Percentiles rank a stretch among this genome's conserved stretches.
phyloP scores from a whole-genome alignment of 2,888 invertebrate genomes.

The Portevinia maculata region DNA sequence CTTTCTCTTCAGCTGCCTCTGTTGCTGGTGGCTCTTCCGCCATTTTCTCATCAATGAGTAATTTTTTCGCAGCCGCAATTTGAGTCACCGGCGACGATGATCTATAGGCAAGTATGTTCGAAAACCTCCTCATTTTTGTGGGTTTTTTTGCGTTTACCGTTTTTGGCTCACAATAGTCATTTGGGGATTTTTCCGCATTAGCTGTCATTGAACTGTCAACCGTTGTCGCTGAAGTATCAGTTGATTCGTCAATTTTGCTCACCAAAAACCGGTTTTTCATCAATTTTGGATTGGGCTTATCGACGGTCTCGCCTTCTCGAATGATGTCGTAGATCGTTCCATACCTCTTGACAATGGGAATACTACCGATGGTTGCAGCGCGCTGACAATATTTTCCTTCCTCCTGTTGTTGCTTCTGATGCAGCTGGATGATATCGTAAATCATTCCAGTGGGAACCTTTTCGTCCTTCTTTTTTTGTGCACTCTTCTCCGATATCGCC shows the following conservation, averaged over 20 bases:
- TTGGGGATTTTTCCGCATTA: constrained; percentile 28
- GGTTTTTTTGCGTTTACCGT: constrained; percentile 76
- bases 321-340: constrained; percentile 83
- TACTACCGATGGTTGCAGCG: constrained; percentile 35
- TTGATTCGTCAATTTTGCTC: constrained; percentile 81
- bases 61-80: constrained; percentile 18
- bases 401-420: constrained; percentile 69
- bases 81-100: constrained; percentile 41
- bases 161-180: constrained; percentile 67
- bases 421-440: constrained; percentile 82
- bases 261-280: constrained; percentile 80
- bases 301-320: constrained; percentile 78
- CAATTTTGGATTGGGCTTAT: constrained; percentile 52
- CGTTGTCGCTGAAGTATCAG: constrained; percentile 33
- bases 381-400: constrained; percentile 18
- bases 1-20: constrained; percentile 26
- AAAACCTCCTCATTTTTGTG: constrained; percentile 81
- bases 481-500: constrained; percentile 80
- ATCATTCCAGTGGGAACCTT: constrained; percentile 79
- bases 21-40: constrained; percentile 18
- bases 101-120: constrained; percentile 81
- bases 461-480: constrained; percentile 63
- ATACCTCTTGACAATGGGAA: constrained; percentile 75
- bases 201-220: constrained; percentile 24
- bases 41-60: constrained; percentile 23